Evolutionary conservation across 1,140 invertebrate genomes (phyloP), one percentile per base, ranked within the genome.

Genomic region (Idris sp.): DNA sequence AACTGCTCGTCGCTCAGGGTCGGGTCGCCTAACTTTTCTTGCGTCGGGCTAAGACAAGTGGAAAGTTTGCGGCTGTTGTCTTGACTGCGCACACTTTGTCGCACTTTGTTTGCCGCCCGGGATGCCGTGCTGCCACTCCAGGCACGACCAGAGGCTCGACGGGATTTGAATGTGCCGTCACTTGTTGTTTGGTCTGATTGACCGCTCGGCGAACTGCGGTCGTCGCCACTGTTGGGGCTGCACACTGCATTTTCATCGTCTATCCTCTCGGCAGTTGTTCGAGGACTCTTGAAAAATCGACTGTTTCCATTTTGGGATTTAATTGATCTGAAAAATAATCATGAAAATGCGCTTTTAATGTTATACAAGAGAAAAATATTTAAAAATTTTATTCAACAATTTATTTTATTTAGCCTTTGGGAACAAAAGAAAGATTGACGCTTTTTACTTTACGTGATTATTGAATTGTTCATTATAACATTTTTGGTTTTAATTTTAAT

Each of bases 1-100:
- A 95, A 95, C 80, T 96, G 94, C 80, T 97, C 95, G 74, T 96
- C 95, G 2, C 93, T 94, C 2, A 90, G 79, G 82, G 83, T 73
- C 0, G 86, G 84, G 2, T 79, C 61, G 0, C 75, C 59, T 0
- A 82, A 83, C 14, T 91, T 90, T 49, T 91, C 90, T 36, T 90
- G 90, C 0, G 74, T 44, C 2, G 80, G 38, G 5, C 58, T 58
- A 7, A 74, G 43, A 33, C 46, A 53, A 13, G 51, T 43, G 7
- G 69, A 51, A n/a, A 62, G 46, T 14, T 67, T 67, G 15, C 36
- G 74, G 0, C 74, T 61, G 36, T 81, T 85, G 14, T 88, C 86
- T 9, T 87, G 80, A 53, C 79, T 77, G 9, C 86, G 73, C 13
- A 87, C 80, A 22, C 82, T 86, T 61, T 88, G 86, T 0, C 84